phyloP scores from a whole-genome alignment of 2,888 invertebrate species.

The Amphimallon solstitiale region DNA sequence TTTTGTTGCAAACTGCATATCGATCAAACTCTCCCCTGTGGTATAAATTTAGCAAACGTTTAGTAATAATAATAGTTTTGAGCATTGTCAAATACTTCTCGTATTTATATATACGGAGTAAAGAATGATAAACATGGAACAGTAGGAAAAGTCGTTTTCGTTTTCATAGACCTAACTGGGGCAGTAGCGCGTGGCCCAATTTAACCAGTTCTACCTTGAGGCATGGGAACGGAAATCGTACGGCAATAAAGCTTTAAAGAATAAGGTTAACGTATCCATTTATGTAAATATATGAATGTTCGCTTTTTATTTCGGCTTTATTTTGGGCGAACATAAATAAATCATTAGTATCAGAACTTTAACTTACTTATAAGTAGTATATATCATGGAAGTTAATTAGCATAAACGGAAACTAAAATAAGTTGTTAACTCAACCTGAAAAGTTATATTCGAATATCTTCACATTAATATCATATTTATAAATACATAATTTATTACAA shows the following conservation, averaged over 20 bases:
- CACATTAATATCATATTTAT: no score
- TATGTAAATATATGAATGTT: background rate
- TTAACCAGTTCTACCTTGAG: slow-evolving; percentile 16
- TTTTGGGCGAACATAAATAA: slow-evolving; percentile 3
- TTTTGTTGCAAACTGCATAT: slow-evolving; percentile 36
- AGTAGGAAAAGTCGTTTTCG: background rate
- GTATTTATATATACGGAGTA: slow-evolving; percentile 9
- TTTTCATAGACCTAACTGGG: slow-evolving; percentile 6
- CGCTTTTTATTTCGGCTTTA: background rate
- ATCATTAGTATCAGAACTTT: background rate
- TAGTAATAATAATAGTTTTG: slow-evolving; percentile 21
- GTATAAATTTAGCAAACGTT: slow-evolving; percentile 32
- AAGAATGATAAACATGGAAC: slow-evolving; percentile 11
- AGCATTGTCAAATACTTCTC: slow-evolving; percentile 9
- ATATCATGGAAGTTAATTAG: no score
- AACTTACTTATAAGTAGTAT: no score
- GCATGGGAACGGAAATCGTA: slow-evolving; percentile 16
- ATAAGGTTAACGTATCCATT: slow-evolving; percentile 23
- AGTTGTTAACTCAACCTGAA: no score
- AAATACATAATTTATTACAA: no score
- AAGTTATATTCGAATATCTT: no score
- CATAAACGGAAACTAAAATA: no score
- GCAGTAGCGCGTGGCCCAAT: slow-evolving; percentile 21
- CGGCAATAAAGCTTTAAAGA: slow-evolving; percentile 5
- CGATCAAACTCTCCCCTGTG: slow-evolving; percentile 35